These are phyloP conservation scores for Marronus borbonicus DNA, from an alignment of 2,888 invertebrate species.

Conservation along the genomic window DNA sequence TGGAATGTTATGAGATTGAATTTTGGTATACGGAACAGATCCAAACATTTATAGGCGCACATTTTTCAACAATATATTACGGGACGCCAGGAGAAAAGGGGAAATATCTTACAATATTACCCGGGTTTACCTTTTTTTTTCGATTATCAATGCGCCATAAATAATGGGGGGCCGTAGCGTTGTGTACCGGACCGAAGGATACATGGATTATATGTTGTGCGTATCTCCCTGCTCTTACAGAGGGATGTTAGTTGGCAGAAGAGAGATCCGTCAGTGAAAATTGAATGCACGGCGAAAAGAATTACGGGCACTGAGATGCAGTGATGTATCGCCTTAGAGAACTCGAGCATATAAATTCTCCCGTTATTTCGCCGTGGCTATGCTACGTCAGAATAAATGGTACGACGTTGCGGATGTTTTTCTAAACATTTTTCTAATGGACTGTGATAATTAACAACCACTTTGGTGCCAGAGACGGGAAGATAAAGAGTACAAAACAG, in stretches of 20 bases:
- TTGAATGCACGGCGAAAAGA: conserved; percentile 42
- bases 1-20: no score
- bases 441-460: conserved; percentile 46
- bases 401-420: conserved; percentile 40
- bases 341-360: conserved; percentile 29
- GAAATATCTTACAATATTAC: background rate
- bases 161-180: conserved; percentile 14
- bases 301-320: conserved; percentile 25
- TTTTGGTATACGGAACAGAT: no score
- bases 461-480: conserved; percentile 27
- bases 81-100: background rate
- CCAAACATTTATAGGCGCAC: background rate
- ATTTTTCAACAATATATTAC: conserved; percentile 5
- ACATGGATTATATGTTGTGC: conserved; percentile 32
- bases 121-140: conserved; percentile 26
- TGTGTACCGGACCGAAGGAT: conserved; percentile 26
- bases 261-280: conserved; percentile 39
- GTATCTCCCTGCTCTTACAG: background rate
- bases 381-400: conserved; percentile 27
- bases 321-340: conserved; percentile 39
- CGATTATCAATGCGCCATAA: conserved; percentile 41
- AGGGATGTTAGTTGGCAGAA: conserved; percentile 7
- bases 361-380: conserved; percentile 29
- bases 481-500: conserved; percentile 34
- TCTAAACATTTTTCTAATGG: conserved; percentile 44